Percentiles rank a stretch among this genome's conserved stretches.
These are phyloP conservation scores for Alligator mississippiensis DNA, from an alignment of 2,113 vertebrate genomes.

Conservation along the genomic window DNA sequence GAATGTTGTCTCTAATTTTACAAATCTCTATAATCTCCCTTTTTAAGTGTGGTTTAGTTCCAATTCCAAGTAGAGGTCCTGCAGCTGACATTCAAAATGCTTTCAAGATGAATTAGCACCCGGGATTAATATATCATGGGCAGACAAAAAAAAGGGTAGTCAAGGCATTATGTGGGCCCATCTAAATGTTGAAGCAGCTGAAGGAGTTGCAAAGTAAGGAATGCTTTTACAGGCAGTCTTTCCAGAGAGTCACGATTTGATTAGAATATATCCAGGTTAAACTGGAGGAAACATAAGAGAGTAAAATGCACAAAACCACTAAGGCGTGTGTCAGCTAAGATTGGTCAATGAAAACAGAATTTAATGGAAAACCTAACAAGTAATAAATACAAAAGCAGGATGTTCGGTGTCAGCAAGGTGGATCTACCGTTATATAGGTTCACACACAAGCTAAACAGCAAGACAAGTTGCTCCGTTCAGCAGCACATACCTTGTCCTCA, in stretches of 20 bases:
- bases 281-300: constrained; percentile 7
- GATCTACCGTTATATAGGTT: too few species aligned
- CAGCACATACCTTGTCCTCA: background rate
- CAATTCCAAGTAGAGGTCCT: background rate
- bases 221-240: constrained; percentile 12
- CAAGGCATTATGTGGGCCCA: constrained; percentile 6
- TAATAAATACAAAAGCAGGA: background rate
- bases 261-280: constrained; percentile 16
- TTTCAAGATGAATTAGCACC: constrained; percentile 2
- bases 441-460: too few species aligned
- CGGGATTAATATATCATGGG: background rate
- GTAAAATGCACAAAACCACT: background rate
- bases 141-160: background rate
- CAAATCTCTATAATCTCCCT: background rate
- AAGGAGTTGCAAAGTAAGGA: constrained; percentile 26
- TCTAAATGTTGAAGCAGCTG: constrained; percentile 29
- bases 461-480: background rate
- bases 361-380: background rate
- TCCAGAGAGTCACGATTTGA: constrained; percentile 18
- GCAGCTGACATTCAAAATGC: background rate
- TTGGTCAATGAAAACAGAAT: background rate
- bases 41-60: background rate
- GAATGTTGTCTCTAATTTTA: background rate
- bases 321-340: background rate
- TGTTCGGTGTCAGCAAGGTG: too few species aligned